Evolutionary conservation across 2,888 invertebrate genomes (phyloP).

Genomic region (Augochlorella aurata): DNA sequence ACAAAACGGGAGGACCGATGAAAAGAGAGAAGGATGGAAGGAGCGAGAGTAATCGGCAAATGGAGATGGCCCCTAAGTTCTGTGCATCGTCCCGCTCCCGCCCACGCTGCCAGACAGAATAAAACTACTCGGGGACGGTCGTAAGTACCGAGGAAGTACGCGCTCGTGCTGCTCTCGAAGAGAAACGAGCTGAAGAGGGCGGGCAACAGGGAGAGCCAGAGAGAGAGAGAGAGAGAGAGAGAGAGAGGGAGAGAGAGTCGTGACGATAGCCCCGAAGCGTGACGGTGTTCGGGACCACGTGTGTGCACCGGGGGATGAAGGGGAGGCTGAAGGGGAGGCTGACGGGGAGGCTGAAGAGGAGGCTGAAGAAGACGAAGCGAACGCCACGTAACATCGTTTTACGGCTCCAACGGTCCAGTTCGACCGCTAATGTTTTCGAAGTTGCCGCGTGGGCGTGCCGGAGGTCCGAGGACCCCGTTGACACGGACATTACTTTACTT

Average conservation of each 20-base stretch:
- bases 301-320: slow-evolving; percentile 18
- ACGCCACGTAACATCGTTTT: slow-evolving; percentile 71
- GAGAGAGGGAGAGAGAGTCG: background rate
- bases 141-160: slow-evolving; percentile 79
- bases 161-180: slow-evolving; percentile 64
- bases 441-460: slow-evolving; percentile 73
- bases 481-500: slow-evolving; percentile 74
- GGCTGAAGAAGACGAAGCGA: slow-evolving; percentile 56
- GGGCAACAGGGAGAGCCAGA: slow-evolving; percentile 13
- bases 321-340: slow-evolving; percentile 58
- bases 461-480: slow-evolving; percentile 60
- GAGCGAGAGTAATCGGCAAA: slow-evolving; percentile 71
- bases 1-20: background rate
- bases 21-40: slow-evolving; percentile 17
- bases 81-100: slow-evolving; percentile 69
- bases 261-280: slow-evolving; percentile 13
- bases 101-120: slow-evolving; percentile 80
- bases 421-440: slow-evolving; percentile 73
- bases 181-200: slow-evolving; percentile 57
- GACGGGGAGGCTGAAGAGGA: slow-evolving; percentile 59
- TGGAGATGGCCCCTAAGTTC: slow-evolving; percentile 72
- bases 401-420: slow-evolving; percentile 71
- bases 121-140: slow-evolving; percentile 78
- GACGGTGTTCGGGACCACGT: background rate
- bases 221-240: background rate